Percentiles rank a stretch among this genome's conserved stretches.
These are phyloP conservation scores for Myxocyprinus asiaticus DNA, from an alignment of 2,113 vertebrate genomes.

Conservation along the genomic window DNA sequence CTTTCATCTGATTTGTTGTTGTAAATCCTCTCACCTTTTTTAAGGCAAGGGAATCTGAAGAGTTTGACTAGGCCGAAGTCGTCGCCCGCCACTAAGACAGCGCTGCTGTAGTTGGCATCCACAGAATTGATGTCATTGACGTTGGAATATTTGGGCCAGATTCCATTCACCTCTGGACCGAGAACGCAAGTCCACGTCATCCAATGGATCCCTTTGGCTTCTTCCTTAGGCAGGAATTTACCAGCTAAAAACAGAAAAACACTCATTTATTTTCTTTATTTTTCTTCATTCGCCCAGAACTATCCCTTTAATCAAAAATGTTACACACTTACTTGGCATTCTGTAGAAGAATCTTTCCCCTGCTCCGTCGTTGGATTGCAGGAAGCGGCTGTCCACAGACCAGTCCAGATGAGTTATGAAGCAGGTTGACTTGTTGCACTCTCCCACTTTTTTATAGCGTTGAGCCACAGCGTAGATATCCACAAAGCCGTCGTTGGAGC, in stretches of 20 bases:
- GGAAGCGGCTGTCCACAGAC: slow-evolving; percentile 92
- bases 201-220: slow-evolving; percentile 92
- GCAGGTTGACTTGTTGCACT: slow-evolving; percentile 87
- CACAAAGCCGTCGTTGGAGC: slow-evolving; percentile 93
- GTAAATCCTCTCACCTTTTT: slow-evolving; percentile 80
- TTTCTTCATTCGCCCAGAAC: slow-evolving; percentile 18
- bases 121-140: slow-evolving; percentile 89
- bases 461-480: slow-evolving; percentile 91
- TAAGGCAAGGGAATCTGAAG: slow-evolving; percentile 91
- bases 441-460: slow-evolving; percentile 95
- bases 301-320: neutral
- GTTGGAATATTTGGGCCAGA: slow-evolving; percentile 94
- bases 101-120: slow-evolving; percentile 91
- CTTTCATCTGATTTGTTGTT: neutral
- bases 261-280: neutral
- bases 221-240: slow-evolving; percentile 87
- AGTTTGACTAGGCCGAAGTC: slow-evolving; percentile 93
- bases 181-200: slow-evolving; percentile 93
- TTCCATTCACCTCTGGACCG: slow-evolving; percentile 90
- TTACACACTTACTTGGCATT: slow-evolving; percentile 86
- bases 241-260: slow-evolving; percentile 76
- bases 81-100: slow-evolving; percentile 87
- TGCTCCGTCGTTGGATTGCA: slow-evolving; percentile 92
- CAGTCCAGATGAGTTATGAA: slow-evolving; percentile 98
- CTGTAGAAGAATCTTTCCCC: slow-evolving; percentile 91